phyloP scores from a whole-genome alignment of 2,888 invertebrate species.

The Loripinus fragilis region DNA sequence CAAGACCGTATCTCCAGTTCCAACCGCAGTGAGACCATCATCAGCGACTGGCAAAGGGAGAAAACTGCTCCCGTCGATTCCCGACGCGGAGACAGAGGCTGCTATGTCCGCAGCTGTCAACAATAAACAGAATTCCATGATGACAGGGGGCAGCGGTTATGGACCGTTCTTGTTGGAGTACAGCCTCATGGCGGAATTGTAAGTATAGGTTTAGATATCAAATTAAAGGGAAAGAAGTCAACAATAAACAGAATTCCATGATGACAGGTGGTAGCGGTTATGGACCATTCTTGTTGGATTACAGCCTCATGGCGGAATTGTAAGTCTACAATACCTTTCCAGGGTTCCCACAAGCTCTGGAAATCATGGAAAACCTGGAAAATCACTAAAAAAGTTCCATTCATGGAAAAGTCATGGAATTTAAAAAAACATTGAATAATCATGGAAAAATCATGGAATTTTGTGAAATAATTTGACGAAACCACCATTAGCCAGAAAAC shows the following conservation, averaged over 20 bases:
- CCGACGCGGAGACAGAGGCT: slow-evolving; percentile 58
- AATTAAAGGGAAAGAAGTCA: too few relatives aligned
- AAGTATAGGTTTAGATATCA: slow-evolving; percentile 86
- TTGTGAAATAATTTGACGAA: too few relatives aligned
- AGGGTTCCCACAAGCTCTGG: too few relatives aligned
- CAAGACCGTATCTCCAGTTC: slow-evolving; percentile 8
- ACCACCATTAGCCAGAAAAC: too few relatives aligned
- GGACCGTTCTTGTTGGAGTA: slow-evolving; percentile 94
- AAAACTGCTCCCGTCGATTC: slow-evolving; percentile 67
- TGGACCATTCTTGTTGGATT: slow-evolving; percentile 93
- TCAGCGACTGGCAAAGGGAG: slow-evolving; percentile 37
- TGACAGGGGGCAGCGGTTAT: slow-evolving; percentile 83
- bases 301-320: slow-evolving; percentile 96
- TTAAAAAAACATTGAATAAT: too few relatives aligned
- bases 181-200: slow-evolving; percentile 96
- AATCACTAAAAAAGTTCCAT: too few relatives aligned
- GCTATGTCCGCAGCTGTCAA: slow-evolving; percentile 54
- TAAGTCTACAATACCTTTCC: too few relatives aligned
- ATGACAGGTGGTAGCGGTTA: slow-evolving; percentile 83
- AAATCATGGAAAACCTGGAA: too few relatives aligned
- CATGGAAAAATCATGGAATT: too few relatives aligned
- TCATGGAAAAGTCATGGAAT: too few relatives aligned
- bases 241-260: slow-evolving; percentile 54
- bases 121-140: slow-evolving; percentile 54
- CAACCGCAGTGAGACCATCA: slow-evolving; percentile 1